phyloP scores from a whole-genome alignment of 2,888 invertebrate species.

The Anagyrus pseudococci region DNA sequence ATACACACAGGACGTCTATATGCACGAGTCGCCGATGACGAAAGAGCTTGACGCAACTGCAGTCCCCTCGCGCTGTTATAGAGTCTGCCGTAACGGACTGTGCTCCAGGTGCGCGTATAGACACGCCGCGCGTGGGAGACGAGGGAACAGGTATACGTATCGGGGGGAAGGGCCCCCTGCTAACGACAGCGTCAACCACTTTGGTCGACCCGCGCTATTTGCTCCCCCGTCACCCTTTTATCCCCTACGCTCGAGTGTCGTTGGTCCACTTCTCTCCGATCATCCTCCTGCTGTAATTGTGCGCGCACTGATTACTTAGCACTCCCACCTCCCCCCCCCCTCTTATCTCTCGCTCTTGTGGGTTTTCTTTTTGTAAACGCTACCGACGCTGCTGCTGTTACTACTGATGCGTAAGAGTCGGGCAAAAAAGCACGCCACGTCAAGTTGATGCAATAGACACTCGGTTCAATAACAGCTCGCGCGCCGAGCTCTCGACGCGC shows the following conservation, averaged over 20 bases:
- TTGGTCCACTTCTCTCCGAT: background rate
- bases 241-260: too few species aligned
- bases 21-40: conserved; percentile 23
- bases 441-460: conserved; percentile 15
- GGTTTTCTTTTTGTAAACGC: background rate
- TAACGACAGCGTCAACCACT: too few species aligned
- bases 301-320: background rate
- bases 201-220: background rate
- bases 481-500: background rate
- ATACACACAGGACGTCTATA: background rate
- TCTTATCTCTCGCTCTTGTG: background rate
- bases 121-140: conserved; percentile 46
- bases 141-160: conserved; percentile 36
- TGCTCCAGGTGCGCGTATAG: conserved; percentile 41
- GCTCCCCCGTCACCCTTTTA: too few species aligned
- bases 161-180: too few species aligned
- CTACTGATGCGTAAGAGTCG: background rate
- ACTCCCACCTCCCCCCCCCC: too few species aligned
- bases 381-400: background rate
- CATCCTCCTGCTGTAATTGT: background rate
- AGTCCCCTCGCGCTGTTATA: background rate
- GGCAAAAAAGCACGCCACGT: conserved; percentile 1
- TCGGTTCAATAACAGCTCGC: conserved; percentile 14
- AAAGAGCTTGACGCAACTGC: conserved; percentile 35
- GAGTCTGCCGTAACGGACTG: conserved; percentile 37